phyloP scores from a whole-genome alignment of 2,113 vertebrate genomes.

The Nerophis lumbriciformis region DNA sequence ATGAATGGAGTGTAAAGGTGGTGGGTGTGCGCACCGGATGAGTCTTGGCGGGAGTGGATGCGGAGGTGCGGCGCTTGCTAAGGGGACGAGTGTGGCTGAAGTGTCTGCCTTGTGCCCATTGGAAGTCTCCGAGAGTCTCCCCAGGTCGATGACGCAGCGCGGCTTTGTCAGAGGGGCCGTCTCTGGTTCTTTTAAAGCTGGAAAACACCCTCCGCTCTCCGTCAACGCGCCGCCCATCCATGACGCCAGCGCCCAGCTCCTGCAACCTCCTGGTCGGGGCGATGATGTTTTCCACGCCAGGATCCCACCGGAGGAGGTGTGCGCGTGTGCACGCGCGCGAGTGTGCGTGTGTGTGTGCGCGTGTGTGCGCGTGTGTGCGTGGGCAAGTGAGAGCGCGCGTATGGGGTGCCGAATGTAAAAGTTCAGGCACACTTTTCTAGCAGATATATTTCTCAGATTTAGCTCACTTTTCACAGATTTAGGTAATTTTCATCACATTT shows the following conservation, averaged over 20 bases:
- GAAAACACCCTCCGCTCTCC: constrained; percentile 81
- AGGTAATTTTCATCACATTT: too few species aligned
- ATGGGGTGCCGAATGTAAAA: too few species aligned
- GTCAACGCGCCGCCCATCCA: constrained; percentile 76
- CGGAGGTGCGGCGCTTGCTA: constrained; percentile 16
- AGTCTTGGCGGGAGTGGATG: background rate
- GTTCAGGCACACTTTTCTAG: too few species aligned
- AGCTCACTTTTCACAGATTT: too few species aligned
- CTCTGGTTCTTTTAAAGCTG: constrained; percentile 89
- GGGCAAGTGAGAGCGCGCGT: too few species aligned
- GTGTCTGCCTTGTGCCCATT: constrained; percentile 33
- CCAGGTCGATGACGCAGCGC: constrained; percentile 80
- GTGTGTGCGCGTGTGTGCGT: background rate
- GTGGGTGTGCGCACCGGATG: constrained; percentile 5
- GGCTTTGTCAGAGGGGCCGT: constrained; percentile 67
- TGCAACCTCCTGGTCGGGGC: constrained; percentile 60
- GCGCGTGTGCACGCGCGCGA: background rate
- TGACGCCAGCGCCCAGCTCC: constrained; percentile 73
- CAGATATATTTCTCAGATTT: too few species aligned
- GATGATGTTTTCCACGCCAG: constrained; percentile 49
- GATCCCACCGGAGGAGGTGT: constrained; percentile 51
- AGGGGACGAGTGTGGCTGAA: constrained; percentile 24
- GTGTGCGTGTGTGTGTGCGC: background rate
- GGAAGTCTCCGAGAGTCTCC: constrained; percentile 65
- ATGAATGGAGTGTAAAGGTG: background rate